Evolutionary conservation across 2,113 vertebrate species (phyloP), one percentile per base, ranked within the genome.

Genomic region (Notechis scutatus): DNA sequence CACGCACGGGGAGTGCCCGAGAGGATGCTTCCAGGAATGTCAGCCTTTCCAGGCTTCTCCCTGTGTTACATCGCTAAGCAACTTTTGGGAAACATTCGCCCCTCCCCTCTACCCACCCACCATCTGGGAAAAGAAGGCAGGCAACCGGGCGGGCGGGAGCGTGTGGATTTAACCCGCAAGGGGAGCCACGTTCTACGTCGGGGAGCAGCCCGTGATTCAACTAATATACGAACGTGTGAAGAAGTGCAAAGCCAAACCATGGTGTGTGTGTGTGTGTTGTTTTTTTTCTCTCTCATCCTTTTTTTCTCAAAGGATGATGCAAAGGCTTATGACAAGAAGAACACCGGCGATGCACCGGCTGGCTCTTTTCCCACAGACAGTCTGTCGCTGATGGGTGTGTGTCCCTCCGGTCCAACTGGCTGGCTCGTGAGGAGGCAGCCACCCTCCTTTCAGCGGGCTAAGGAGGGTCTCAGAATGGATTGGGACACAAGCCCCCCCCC

Each of bases 41-140:
- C 97, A 97, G 96, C 95, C 93, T 94, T 96, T 96, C 95, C 95
- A 96, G 94, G 93, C 93, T 95, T 52, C 95, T 95, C 94, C 93
- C 94, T 94, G 96, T 94, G 96, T 97, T 97, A 95, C 95, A 96
- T 97, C 96, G 97, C 97, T 97, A 97, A 97, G 96, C 97, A 97
- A 96, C 96, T 97, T 97, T 96, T 94, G 7, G 96, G 96, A 95
- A 96, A 96, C 95, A 95, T 95, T 96, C 96, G 93, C 10, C 26
- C 26, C 10, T 0, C 86, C 26, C 61, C 3, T 1, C 85, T 59
- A 59, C 20, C 39, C 85, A 42, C 57, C 39, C 45, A 29, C 59
- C 96, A 97, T 96, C 97, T 97, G 97, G 96, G 96, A 95, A 69
- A 94, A 96, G 93, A 96, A 95, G 96, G 96, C 94, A 96, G 96